Evolutionary conservation across 2,113 vertebrate species (phyloP), one percentile per base, ranked within the genome.

Genomic region (Cranoglanis bouderius): DNA sequence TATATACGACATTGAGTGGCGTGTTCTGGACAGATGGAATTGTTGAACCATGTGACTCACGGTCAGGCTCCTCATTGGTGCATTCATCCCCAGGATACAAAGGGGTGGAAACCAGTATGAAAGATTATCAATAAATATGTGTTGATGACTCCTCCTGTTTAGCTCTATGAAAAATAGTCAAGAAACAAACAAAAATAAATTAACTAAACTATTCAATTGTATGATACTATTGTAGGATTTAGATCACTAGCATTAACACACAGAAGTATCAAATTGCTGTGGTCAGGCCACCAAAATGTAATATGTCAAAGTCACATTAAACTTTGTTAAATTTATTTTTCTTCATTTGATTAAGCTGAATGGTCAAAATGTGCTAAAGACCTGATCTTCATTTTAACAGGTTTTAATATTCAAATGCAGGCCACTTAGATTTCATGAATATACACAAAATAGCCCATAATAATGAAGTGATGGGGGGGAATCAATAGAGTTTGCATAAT

Each of bases 1-100:
- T 95, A 95, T 95, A 95, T 80, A 82, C 80, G n/a, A 96, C 94
- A 95, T 93, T 90, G 83, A 90, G 89, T 93, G 93, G 92, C 93
- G 94, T 92, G 93, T 93, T 90, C 92, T 91, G 93, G 92, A 94
- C 91, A 91, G 94, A 96, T 93, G 94, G 88, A 89, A 91, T 88
- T 90, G 87, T 90, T 88, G 90, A 93, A 92, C 82, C 90, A 91
- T 63, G 84, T 87, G 89, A 96, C 96, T 96, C 95, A 96, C 96
- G 95, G 96, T 96, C 94, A 96, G 95, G 95, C 95, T 96, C 95
- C 96, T 96, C 96, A 96, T 96, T 95, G 96, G 96, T 96, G 96
- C 95, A 90, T 95, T 96, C 96, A 96, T 96, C 94, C 95, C 96
- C 94, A 94, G 94, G 94, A 93, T 93, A 94, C 91, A 92, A 93